Conservation (phyloP, 2,797 vertebrate genomes). For the Vipera ursinii region DNA sequence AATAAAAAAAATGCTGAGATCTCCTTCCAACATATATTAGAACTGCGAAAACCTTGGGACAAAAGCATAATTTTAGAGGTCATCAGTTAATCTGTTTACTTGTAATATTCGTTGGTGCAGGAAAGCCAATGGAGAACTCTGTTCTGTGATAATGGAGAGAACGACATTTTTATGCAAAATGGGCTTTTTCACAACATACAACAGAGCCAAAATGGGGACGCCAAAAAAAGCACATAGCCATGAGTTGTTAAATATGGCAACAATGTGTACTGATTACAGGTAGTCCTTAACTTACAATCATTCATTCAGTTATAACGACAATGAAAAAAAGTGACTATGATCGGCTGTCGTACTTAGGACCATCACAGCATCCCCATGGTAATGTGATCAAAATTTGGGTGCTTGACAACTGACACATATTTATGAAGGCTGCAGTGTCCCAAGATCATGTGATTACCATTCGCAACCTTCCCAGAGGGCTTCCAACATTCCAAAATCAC, state of each 20-base stretch:
- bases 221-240: background rate
- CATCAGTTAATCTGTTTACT: conserved; percentile 4
- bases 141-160: background rate
- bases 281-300: background rate
- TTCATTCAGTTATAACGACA: background rate
- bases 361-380: background rate
- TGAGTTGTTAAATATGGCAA: background rate
- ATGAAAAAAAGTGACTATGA: background rate
- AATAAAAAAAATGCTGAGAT: background rate
- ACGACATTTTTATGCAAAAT: background rate
- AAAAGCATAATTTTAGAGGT: background rate
- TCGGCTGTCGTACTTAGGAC: background rate
- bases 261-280: background rate
- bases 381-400: background rate
- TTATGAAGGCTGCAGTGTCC: background rate
- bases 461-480: background rate
- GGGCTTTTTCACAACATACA: background rate
- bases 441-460: background rate
- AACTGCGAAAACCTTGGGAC: conserved; percentile 6
- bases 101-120: background rate
- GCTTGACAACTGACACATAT: background rate
- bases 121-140: background rate
- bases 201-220: background rate
- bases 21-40: conserved; percentile 13
- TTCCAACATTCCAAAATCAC: background rate